Base-by-base conservation (phyloP, 2,113 vertebrate genomes). In the Zootoca vivipara region DNA sequence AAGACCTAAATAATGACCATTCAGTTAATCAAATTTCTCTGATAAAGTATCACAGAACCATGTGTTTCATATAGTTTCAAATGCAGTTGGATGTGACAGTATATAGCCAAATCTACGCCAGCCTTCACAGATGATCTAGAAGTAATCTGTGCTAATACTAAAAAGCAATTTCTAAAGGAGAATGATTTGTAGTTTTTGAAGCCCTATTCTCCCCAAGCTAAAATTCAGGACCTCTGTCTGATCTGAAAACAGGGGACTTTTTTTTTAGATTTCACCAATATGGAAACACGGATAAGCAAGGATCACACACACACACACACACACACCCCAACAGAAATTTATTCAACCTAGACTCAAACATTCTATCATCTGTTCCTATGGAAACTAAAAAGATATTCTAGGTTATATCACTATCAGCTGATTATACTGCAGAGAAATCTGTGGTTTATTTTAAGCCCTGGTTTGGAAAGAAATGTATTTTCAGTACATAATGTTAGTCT, bases 331-430 rank as follows among this genome's bases (percentile, higher is more conserved):
- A 75, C 89, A 93, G 91, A 95, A 89, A 90, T 88, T 89, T 92
- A 86, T 91, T 95, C 94, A 81, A 92, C 87, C 80, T 95, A 79
- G 92, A 93, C 90, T 92, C 95, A 95, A 96, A 95, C 85, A 93
- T 92, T 95, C 89, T 91, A 92, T 94, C 92, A 96, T 94, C 94
- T 94, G 95, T 96, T 96, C 95, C 95, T 96, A 96, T 96, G 95
- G 95, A 96, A 96, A 96, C 95, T 87, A 91, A 96, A 96, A 92
- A 93, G 94, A 95, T 96, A 95, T 95, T 95, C 95, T 95, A 96
- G 95, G 95, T 94, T 95, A 94, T 94, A 95, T 92, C 93, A 93
- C 92, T 95, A 96, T 94, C 95, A 93, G 92, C 90, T 93, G 90
- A 96, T 94, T 94, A 95, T 89, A 92, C 56, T 93, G 94, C 92